Evolutionary conservation across 2,797 vertebrate species (phyloP).

Genomic region (Spinus pinus): DNA sequence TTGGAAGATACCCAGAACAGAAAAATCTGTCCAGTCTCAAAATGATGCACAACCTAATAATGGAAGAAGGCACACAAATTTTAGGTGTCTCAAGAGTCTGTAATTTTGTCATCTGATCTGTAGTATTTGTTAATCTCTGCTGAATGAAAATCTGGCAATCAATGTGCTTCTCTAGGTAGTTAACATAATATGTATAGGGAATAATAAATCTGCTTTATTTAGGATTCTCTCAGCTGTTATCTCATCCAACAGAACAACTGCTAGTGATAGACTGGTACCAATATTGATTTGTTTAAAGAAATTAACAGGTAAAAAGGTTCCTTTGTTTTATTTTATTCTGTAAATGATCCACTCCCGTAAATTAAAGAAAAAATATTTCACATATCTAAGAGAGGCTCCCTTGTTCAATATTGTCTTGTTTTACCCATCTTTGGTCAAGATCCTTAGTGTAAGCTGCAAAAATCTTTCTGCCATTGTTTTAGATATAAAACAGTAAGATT

Average conservation of each 20-base stretch:
- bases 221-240: background rate
- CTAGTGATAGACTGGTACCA: background rate
- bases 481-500: background rate
- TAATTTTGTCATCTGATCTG: background rate
- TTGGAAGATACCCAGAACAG: background rate
- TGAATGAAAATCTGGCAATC: background rate
- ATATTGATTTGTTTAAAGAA: background rate
- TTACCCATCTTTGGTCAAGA: background rate
- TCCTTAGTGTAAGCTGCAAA: background rate
- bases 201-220: background rate
- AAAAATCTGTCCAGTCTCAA: background rate
- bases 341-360: background rate
- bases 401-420: background rate
- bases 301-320: background rate
- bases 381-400: background rate
- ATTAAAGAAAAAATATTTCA: background rate
- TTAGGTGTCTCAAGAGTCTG: background rate
- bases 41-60: background rate
- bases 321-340: conserved; percentile 14
- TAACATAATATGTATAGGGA: background rate
- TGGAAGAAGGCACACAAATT: background rate
- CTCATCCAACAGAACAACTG: background rate
- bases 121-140: background rate
- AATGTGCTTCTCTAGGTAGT: background rate
- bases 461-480: background rate